Evolutionary conservation across 2,888 invertebrate genomes (phyloP), one percentile per base, ranked within the genome.

Genomic region (Drosophila seclusa): DNA sequence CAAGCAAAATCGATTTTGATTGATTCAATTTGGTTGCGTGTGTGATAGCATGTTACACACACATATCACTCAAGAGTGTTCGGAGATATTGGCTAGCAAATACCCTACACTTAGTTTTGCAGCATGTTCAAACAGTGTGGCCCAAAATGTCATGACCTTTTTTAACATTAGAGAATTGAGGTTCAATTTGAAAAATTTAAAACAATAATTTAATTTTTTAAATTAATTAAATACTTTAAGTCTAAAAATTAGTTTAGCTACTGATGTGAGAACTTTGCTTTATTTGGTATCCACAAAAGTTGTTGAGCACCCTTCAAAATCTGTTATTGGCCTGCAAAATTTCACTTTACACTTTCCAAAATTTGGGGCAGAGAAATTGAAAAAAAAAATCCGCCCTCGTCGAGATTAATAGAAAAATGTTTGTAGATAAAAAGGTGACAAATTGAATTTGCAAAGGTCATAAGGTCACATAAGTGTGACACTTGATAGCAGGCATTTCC

Each of bases 381-480:
- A 57, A 45, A 40, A 27, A 52, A 57, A 70, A 55, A 40, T 45
- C 18, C 54, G 49, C 74, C 57, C 54, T 55, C 10, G 36, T 34
- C n/a, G 60, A 64, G 80, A 63, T 84, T 92, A 91, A 92, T 91
- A 90, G 91, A 90, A 85, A 90, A 90, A 91, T 91, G 81, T 86
- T 91, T 89, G 72, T 90, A 90, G 91, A 85, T 90, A 91, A 86
- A 92, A 89, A 91, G 90, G 85, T 76, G 89, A 85, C 85, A 91
- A 91, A 91, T 92, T 92, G 80, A 91, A 92, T 91, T 92, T 92
- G 83, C 86, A 90, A 91, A 92, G 91, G 92, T 92, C 91, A 92
- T 55, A 55, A 38, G 55, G 38, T 55, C 85, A 90, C 87, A 85
- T 81, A 82, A 89, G 87, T 91, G 89, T 64, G 85, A 88, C 87